Evolutionary conservation across 1,140 invertebrate species (phyloP).

Genomic region (Camponotus vicinus): DNA sequence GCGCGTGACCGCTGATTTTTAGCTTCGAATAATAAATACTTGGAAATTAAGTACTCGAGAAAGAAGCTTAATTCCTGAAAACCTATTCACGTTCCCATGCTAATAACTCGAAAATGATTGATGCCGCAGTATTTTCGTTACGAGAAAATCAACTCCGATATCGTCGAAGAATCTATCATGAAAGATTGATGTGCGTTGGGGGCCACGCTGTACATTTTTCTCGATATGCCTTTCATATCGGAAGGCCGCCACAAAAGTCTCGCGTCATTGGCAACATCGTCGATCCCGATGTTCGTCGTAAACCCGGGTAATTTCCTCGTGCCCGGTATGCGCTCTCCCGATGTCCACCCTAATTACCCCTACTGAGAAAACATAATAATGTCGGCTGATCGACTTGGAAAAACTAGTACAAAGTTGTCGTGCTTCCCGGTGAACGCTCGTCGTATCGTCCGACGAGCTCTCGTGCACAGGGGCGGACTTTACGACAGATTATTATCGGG

Average conservation of each 20-base stretch:
- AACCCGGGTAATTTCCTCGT: slow-evolving; percentile 59
- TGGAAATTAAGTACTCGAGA: not conserved
- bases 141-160: slow-evolving; percentile 42
- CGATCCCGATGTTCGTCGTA: slow-evolving; percentile 37
- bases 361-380: slow-evolving; percentile 79
- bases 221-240: slow-evolving; percentile 4
- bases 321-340: slow-evolving; percentile 64
- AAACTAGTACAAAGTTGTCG: slow-evolving; percentile 78
- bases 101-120: slow-evolving; percentile 54
- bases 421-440: slow-evolving; percentile 16
- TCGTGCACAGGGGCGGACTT: slow-evolving; percentile 37
- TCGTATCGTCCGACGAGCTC: slow-evolving; percentile 40
- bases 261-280: slow-evolving; percentile 31
- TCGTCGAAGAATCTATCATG: slow-evolving; percentile 32
- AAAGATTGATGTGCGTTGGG: slow-evolving; percentile 48
- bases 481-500: not conserved
- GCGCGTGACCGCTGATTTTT: too few relatives aligned
- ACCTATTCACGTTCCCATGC: not conserved
- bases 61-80: not conserved
- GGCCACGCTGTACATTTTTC: slow-evolving; percentile 8
- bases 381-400: slow-evolving; percentile 67
- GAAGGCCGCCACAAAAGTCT: slow-evolving; percentile 22
- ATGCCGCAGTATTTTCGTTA: slow-evolving; percentile 27
- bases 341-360: slow-evolving; percentile 77
- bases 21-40: not conserved